Percentiles rank a stretch among this genome's conserved stretches.
Conservation (phyloP, 2,113 vertebrate species). For the Leuciscus idus region DNA sequence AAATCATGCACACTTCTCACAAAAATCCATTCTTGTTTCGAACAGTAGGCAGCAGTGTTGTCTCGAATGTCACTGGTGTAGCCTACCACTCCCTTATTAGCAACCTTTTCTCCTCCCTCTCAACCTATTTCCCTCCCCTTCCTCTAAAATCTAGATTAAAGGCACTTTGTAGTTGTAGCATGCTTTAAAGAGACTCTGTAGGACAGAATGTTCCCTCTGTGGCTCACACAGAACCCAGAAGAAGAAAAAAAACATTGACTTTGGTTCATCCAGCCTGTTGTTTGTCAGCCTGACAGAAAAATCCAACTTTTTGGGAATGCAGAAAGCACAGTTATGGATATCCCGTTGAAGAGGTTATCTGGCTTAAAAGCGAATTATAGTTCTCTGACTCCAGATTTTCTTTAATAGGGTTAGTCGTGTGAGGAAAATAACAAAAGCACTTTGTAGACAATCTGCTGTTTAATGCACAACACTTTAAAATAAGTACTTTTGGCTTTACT, state of each 20-base stretch:
- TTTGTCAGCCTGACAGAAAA: neutral
- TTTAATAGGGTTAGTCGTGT: neutral
- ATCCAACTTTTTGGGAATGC: neutral
- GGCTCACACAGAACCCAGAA: too few species aligned
- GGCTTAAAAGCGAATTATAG: neutral
- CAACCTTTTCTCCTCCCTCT: neutral
- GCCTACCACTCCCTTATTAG: neutral
- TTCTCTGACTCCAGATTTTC: neutral
- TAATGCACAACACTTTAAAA: conserved; percentile 2
- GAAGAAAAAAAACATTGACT: neutral
- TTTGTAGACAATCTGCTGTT: neutral
- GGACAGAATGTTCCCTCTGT: conserved; percentile 21
- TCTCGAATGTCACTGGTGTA: neutral
- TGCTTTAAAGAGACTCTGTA: neutral
- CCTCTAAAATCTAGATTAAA: conserved; percentile 33
- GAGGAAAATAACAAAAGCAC: neutral
- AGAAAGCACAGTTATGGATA: neutral
- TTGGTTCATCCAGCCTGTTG: neutral
- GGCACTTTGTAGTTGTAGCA: conserved; percentile 46
- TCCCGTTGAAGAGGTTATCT: neutral
- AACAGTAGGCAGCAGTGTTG: conserved; percentile 43
- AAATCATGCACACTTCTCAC: neutral
- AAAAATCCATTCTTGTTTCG: neutral
- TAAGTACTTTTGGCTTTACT: conserved; percentile 6
- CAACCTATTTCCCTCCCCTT: neutral